These are phyloP conservation scores for Chorisops tibialis DNA, from an alignment of 2,888 invertebrate species.

Conservation along the genomic window DNA sequence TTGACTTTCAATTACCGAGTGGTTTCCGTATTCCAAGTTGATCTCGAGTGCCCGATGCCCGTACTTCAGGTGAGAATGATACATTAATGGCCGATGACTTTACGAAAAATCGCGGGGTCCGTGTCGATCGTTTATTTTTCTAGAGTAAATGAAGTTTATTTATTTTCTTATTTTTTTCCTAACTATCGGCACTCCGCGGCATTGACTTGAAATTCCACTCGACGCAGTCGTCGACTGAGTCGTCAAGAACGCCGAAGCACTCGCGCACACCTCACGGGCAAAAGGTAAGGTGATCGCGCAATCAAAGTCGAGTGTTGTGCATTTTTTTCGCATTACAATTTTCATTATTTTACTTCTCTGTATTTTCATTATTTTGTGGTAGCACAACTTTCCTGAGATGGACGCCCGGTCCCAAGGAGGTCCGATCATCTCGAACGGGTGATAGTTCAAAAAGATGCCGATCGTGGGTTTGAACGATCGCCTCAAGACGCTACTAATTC, in stretches of 20 bases:
- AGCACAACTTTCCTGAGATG: neutral
- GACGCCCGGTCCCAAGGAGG: slow-evolving; percentile 1
- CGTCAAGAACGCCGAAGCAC: slow-evolving; percentile 9
- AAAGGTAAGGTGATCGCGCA: slow-evolving; percentile 13
- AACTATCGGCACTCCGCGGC: neutral
- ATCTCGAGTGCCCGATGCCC: slow-evolving; percentile 8
- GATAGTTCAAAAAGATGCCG: neutral
- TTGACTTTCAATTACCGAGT: slow-evolving; percentile 33
- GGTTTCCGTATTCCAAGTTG: slow-evolving; percentile 23
- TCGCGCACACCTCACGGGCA: slow-evolving; percentile 4
- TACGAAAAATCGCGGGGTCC: slow-evolving; percentile 7
- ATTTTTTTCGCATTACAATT: neutral
- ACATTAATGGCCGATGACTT: slow-evolving; percentile 25
- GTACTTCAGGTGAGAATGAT: slow-evolving; percentile 26
- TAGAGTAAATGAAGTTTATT: slow-evolving; percentile 23
- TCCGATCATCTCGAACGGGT: neutral
- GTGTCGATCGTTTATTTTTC: slow-evolving; percentile 20
- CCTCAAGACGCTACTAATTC: neutral
- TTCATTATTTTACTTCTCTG: neutral
- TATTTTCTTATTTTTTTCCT: slow-evolving; percentile 9
- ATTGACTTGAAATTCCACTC: slow-evolving; percentile 17
- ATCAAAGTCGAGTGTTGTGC: neutral
- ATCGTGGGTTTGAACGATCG: neutral
- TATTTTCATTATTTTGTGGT: neutral
- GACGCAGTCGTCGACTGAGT: slow-evolving; percentile 8